Percentiles rank a stretch among this genome's conserved stretches.
Conservation (phyloP, 2,797 vertebrate genomes). For the Anabacerthia variegaticeps region DNA sequence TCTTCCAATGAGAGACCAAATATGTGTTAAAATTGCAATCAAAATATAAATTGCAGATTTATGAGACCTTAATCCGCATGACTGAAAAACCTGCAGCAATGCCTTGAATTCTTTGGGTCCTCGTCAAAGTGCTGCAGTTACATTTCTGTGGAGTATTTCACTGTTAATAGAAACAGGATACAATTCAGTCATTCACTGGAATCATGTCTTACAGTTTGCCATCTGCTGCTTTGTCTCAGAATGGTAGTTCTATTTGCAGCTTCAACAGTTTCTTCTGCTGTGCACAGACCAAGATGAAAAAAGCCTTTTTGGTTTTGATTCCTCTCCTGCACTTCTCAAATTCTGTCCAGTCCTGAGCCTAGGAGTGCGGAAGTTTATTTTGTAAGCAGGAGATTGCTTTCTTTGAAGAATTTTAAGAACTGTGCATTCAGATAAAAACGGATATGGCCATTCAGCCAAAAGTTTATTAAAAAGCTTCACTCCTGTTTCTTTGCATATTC, state of each 20-base stretch:
- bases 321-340: not conserved
- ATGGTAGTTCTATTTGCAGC: conserved; percentile 22
- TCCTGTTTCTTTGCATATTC: not conserved
- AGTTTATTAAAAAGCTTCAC: not conserved
- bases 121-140: not conserved
- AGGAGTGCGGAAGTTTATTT: not conserved
- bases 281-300: not conserved
- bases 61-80: not conserved
- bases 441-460: not conserved
- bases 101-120: not conserved
- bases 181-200: conserved; percentile 18
- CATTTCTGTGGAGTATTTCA: conserved; percentile 2
- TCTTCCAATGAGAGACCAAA: not conserved
- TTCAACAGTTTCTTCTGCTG: conserved; percentile 24
- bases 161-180: not conserved
- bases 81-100: not conserved
- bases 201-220: conserved; percentile 20
- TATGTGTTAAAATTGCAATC: not conserved
- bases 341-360: not conserved
- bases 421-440: not conserved
- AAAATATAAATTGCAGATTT: not conserved
- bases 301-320: not conserved
- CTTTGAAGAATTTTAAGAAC: not conserved
- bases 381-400: not conserved
- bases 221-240: conserved; percentile 46